Evolutionary conservation across 1,140 invertebrate species (phyloP), one percentile per base, ranked within the genome.

Genomic region (Acromyrmex charruanus): DNA sequence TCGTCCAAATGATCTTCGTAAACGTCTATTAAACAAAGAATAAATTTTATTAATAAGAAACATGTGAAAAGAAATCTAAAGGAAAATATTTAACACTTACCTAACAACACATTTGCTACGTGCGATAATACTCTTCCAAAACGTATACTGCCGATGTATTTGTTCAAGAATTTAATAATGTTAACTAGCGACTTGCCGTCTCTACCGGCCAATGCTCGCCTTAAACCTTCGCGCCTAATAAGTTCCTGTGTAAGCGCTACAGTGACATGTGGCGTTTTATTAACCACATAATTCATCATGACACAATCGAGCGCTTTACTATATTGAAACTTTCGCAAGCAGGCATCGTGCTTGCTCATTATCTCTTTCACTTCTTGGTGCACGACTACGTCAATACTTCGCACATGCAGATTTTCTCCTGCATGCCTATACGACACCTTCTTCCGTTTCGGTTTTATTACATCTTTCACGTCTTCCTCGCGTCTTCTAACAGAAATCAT

Each of bases 181-280:
- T 94, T 93, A 9, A 95, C 93, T 25, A 99, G 93, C 49, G 96
- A 96, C 89, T 97, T 97, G 66, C 97, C 96, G 86, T 97, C 96
- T 90, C 98, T 95, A 21, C 97, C 97, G 53, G 96, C 95, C 5
- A 99, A 94, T 4, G 98, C 98, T 88, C 96, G 96, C 89, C 96
- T 94, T 51, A 98, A 93, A n/a, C 97, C 97, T 94, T 97, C 96
- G 58, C 98, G 96, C 93, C 97, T 96, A 18, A 98, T 97, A 53
- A 99, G 94, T 95, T 99, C 98, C 94, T 98, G 97, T 87, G 99
- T 96, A 5, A 99, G 95, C 72, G 97, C 96, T 66, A 98, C 96
- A 3, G 98, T 98, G 44, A 97, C 95, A 90, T 98, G 97, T 4
- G 98, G 98, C 63, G 95, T 96, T 92, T 97, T 97, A 39, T 96